Percentiles rank a stretch among this genome's conserved stretches.
phyloP scores from a whole-genome alignment of 2,888 invertebrate genomes.

The Agrotis segetum region DNA sequence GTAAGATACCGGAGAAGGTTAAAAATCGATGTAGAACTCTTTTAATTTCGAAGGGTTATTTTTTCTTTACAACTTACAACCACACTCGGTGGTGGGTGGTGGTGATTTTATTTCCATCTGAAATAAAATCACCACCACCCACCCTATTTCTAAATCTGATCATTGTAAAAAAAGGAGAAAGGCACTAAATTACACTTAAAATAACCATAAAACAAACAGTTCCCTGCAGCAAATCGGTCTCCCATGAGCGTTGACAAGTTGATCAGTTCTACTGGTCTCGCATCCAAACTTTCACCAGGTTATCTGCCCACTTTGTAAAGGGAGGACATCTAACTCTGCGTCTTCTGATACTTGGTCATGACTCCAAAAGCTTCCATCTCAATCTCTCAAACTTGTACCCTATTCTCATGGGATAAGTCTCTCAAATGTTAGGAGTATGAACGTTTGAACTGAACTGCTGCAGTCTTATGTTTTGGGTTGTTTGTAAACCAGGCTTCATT shows the following conservation, averaged over 20 bases:
- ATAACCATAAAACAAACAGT: too few species aligned
- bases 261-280: not conserved
- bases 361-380: not conserved
- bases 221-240: not conserved
- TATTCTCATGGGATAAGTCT: too few species aligned
- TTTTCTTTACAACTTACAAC: not conserved
- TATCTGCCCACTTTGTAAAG: not conserved
- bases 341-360: not conserved
- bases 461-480: not conserved
- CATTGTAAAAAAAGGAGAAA: too few species aligned
- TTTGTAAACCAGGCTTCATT: not conserved
- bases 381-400: not conserved
- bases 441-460: not conserved
- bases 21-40: not conserved
- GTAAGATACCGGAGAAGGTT: conserved; percentile 43
- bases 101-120: not conserved
- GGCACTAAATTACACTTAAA: too few species aligned
- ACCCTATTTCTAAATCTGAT: not conserved
- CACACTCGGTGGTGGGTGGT: too few species aligned
- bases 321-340: not conserved
- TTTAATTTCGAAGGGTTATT: not conserved
- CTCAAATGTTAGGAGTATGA: not conserved
- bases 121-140: too few species aligned
- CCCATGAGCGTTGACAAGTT: not conserved
- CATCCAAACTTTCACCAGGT: not conserved